Evolutionary conservation across 2,797 vertebrate genomes (phyloP), one percentile per base, ranked within the genome.

Genomic region (Vireo griseus): DNA sequence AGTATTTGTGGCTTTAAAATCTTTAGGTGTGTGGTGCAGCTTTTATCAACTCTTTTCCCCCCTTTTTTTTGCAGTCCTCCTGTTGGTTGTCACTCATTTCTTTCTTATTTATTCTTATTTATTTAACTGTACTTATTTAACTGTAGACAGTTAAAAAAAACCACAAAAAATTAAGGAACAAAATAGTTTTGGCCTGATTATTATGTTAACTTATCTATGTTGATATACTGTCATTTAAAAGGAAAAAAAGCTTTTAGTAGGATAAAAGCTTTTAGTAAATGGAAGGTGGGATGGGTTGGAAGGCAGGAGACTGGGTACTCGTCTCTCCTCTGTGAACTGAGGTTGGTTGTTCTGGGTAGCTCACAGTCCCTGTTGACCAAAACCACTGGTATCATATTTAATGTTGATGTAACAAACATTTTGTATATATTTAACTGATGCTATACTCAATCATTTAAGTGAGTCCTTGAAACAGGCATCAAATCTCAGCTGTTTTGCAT

Each of bases 401-500:
- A 75, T 44, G 57, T 87, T 71, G 59, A 48, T 74, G 2, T 67
- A 77, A 47, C 21, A 69, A 85, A 35, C 48, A 52, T 81, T 73
- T 85, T 81, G 54, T 94, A 13, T 94, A 28, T 55, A 58, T 75
- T 88, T 67, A 84, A 68, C 58, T 73, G 40, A 51, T 88, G 37
- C 42, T 73, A 6, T 48, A 47, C n/a, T 81, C 18, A 39, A 16
- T 93, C 71, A 74, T 44, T 79, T 78, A n/a, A 90, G 31, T 33
- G 42, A 71, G 16, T 57, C 28, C 76, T 93, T 86, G 63, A 86
- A 95, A 52, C 10, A n/a, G 10, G 8, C 40, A 39, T 81, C 62
- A 78, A 57, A 63, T 88, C 26, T 85, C 59, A 45, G 17, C 59
- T 66, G 18, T 45, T 90, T 52, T 71, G 62, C n/a, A 16, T 7